Base-by-base conservation (phyloP, 2,888 invertebrate genomes). In the Sycophila texana region DNA sequence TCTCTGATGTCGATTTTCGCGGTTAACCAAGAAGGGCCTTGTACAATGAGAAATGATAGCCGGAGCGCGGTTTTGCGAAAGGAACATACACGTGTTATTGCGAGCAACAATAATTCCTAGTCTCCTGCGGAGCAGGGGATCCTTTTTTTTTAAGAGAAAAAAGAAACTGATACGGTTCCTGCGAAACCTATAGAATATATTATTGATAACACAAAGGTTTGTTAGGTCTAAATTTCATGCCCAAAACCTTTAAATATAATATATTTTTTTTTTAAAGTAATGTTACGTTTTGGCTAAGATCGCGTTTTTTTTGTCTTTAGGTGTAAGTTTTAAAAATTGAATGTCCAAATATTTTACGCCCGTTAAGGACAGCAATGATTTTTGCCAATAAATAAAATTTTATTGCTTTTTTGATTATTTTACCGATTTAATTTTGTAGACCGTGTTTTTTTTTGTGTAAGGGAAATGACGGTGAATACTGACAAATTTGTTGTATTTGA, bases 1-100 rank as follows among this genome's bases (percentile, higher is more conserved):
- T 82, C 83, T 83, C 82, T 81, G 75, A 83, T 81, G 82, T 82
- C 82, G 84, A 82, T 75, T 81, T 39, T 80, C 81, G 77, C 72
- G 74, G 63, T 57, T 74, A 57, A 57, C 39, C 58, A 14, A 73
- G 80, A 79, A 79, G 61, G 75, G 75, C 77, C 77, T 80, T 74
- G 77, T 74, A 76, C 49, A 73, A 73, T 68, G 72, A 76, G 57
- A 76, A 66, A 61, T 22, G 61, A 67, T 71, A 55, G 66, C 60
- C 55, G 67, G 51, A 80, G 67, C 80, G 63, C 55, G 78, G 74
- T 75, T 78, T 81, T 74, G 72, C 66, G 53, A 75, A 10, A 72
- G 78, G 75, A 81, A 81, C 70, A 66, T 58, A 30, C 47, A 60
- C 61, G 68, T 74, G 77, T 70, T 63, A 55, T 60, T 73, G 76